These are phyloP conservation scores for Apistogramma diplotaenia DNA, from an alignment of 2,113 vertebrate species.

Conservation along the genomic window DNA sequence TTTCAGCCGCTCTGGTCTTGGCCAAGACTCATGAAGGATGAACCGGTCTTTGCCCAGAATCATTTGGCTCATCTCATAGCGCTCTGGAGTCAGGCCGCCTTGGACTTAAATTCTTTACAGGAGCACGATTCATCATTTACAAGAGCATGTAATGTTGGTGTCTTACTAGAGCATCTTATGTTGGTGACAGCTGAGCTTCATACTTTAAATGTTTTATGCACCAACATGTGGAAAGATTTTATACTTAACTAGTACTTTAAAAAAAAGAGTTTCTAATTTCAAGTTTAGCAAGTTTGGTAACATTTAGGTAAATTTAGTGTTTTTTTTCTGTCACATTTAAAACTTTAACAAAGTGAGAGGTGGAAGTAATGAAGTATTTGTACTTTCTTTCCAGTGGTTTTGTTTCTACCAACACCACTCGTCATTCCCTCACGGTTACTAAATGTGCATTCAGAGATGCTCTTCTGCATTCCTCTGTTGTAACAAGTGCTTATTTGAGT, in stretches of 20 bases:
- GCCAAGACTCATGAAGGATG: background rate
- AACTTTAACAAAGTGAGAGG: too few species aligned
- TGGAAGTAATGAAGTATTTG: too few species aligned
- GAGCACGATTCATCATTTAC: background rate
- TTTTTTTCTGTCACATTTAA: background rate
- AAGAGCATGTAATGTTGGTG: background rate
- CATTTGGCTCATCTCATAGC: background rate
- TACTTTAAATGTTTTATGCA: background rate
- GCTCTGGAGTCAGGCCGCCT: background rate
- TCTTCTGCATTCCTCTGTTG: too few species aligned
- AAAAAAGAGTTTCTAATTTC: background rate
- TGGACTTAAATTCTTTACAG: background rate
- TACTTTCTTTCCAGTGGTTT: too few species aligned
- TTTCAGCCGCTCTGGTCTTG: background rate
- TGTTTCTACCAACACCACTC: too few species aligned
- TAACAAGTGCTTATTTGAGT: too few species aligned
- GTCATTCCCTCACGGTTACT: too few species aligned
- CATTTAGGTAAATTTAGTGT: background rate
- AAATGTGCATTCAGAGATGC: too few species aligned
- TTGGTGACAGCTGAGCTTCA: background rate
- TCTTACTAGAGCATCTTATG: background rate
- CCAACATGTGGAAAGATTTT: background rate
- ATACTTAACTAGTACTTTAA: background rate
- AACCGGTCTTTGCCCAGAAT: background rate
- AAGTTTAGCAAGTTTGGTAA: background rate